These are phyloP conservation scores for Clytia hemisphaerica DNA, from an alignment of 30 jellyfish, hydroid and myxozoan species.

Conservation along the genomic window DNA sequence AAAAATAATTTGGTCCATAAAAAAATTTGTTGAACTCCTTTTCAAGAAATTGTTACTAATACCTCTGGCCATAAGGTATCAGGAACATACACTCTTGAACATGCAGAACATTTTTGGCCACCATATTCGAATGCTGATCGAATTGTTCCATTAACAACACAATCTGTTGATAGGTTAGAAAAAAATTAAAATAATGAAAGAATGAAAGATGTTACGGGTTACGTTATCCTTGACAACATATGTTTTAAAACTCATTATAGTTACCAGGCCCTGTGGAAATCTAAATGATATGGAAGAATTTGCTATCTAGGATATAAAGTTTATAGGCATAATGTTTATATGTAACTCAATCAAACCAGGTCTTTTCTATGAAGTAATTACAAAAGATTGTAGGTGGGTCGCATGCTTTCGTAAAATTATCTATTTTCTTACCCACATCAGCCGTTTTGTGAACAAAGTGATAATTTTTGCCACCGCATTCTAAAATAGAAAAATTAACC, in stretches of 20 bases:
- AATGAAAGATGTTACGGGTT: too few relatives aligned
- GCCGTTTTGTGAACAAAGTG: constrained; percentile 96
- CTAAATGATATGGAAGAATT: neutral
- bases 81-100: constrained; percentile 96
- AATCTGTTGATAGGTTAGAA: constrained; percentile 28
- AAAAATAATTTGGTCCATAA: too few relatives aligned
- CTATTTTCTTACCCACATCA: constrained; percentile 55
- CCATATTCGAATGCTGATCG: constrained; percentile 83
- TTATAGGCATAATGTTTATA: neutral
- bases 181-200: neutral
- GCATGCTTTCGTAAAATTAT: neutral
- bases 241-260: too few relatives aligned
- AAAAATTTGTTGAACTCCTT: too few relatives aligned
- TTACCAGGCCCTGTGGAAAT: too few relatives aligned
- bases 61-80: constrained; percentile 95
- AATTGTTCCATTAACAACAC: constrained; percentile 81
- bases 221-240: too few relatives aligned
- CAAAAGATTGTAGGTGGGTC: neutral
- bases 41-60: too few relatives aligned
- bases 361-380: too few relatives aligned
- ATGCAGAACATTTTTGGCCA: constrained; percentile 99
- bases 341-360: too few relatives aligned
- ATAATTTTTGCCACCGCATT: constrained; percentile 97
- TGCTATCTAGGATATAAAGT: neutral
- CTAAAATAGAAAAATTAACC: constrained; percentile 29